phyloP scores from a whole-genome alignment of 2,797 vertebrate genomes.

The Rhinogobio ventralis region DNA sequence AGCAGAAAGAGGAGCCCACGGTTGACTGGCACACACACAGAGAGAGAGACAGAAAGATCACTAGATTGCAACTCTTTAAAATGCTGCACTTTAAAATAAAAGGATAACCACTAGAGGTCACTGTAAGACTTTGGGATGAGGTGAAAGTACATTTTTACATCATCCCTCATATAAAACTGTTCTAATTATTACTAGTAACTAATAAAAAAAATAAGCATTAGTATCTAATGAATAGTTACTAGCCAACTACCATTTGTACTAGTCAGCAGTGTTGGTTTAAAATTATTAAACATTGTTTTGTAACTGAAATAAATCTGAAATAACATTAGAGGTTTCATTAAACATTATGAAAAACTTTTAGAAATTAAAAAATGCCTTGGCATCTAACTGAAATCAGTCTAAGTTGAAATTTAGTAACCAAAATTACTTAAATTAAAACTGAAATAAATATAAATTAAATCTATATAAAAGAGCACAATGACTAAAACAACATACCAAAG shows the following conservation, averaged over 20 bases:
- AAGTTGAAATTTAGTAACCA: neutral
- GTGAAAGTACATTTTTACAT: neutral
- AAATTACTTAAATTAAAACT: neutral
- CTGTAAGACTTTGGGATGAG: neutral
- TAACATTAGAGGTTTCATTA: too few relatives aligned
- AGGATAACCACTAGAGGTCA: conserved; percentile 17
- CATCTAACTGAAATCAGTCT: neutral
- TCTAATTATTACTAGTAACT: neutral
- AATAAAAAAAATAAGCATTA: neutral
- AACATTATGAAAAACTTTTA: too few relatives aligned
- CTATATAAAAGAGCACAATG: too few relatives aligned
- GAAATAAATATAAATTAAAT: neutral
- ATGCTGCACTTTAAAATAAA: neutral
- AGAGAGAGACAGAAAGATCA: neutral
- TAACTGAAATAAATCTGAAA: neutral
- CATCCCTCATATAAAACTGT: neutral
- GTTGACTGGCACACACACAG: conserved; percentile 83
- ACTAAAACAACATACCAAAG: neutral
- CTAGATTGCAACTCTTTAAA: neutral
- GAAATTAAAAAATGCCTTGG: neutral
- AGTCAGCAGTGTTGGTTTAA: neutral
- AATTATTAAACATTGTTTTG: neutral
- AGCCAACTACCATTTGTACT: neutral
- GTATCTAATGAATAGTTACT: neutral
- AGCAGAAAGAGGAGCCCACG: conserved; percentile 86